Percentiles rank a stretch among this genome's conserved stretches.
These are phyloP conservation scores for Vespertilio murinus DNA, from an alignment of 2,797 vertebrate genomes.

Conservation along the genomic window DNA sequence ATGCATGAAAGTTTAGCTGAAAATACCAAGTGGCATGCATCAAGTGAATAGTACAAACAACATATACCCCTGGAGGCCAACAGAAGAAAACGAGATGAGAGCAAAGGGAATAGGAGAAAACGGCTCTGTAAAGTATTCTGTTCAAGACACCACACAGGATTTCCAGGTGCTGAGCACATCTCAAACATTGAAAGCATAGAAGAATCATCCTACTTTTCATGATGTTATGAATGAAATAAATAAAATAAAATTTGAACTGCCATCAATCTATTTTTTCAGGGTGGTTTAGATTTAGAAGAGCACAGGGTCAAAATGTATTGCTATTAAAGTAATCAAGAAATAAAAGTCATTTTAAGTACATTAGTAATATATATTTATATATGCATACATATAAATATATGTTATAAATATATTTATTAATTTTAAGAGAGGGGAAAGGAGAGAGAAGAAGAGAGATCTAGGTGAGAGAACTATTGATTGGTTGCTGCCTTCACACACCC, in stretches of 20 bases:
- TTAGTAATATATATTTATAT: not conserved
- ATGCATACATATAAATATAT: not conserved
- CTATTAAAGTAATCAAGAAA: constrained; percentile 30
- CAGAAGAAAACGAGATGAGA: not conserved
- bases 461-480: not conserved
- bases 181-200: not conserved
- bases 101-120: not conserved
- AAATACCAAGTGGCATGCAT: not conserved
- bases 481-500: not conserved
- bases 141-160: not conserved
- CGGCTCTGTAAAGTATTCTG: not conserved
- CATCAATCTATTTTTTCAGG: not conserved
- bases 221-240: not conserved
- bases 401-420: not conserved
- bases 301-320: not conserved
- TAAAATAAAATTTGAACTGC: not conserved
- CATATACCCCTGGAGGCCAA: not conserved
- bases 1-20: not conserved
- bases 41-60: not conserved
- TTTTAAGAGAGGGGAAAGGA: not conserved
- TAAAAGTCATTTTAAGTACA: constrained; percentile 45
- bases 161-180: not conserved
- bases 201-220: not conserved
- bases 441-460: not conserved
- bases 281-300: constrained; percentile 28